Evolutionary conservation across 1,140 invertebrate genomes (phyloP).

Genomic region (Agrypnia vestita): DNA sequence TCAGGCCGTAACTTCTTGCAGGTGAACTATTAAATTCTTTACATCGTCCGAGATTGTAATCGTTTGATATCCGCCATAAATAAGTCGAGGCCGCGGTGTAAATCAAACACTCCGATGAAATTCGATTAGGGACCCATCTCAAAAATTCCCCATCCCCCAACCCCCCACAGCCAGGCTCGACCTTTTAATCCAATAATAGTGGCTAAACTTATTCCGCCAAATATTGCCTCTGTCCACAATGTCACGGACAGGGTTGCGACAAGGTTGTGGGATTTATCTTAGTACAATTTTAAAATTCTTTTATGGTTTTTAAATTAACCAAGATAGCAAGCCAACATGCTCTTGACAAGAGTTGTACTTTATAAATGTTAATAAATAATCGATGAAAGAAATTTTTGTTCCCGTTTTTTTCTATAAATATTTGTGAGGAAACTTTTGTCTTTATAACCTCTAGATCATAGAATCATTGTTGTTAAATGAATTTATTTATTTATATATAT

Average conservation of each 20-base stretch:
- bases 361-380: too few species aligned
- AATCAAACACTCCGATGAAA: conserved; percentile 35
- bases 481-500: too few species aligned
- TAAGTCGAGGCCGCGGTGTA: conserved; percentile 23
- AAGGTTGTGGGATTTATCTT: background rate
- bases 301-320: too few species aligned
- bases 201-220: conserved; percentile 22
- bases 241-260: background rate
- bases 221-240: conserved; percentile 28
- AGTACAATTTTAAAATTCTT: too few species aligned
- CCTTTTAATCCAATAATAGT: conserved; percentile 31
- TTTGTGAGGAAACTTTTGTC: too few species aligned
- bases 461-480: too few species aligned
- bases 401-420: too few species aligned
- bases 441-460: too few species aligned
- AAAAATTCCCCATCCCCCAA: conserved; percentile 19
- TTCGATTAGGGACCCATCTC: conserved; percentile 38
- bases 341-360: too few species aligned
- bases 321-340: too few species aligned
- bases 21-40: background rate
- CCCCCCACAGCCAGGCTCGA: background rate
- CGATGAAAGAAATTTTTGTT: too few species aligned
- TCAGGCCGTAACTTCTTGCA: too few species aligned
- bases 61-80: conserved; percentile 17
- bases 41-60: conserved; percentile 5